Evolutionary conservation across 2,797 vertebrate genomes (phyloP).

Genomic region (Phalanger gymnotis): DNA sequence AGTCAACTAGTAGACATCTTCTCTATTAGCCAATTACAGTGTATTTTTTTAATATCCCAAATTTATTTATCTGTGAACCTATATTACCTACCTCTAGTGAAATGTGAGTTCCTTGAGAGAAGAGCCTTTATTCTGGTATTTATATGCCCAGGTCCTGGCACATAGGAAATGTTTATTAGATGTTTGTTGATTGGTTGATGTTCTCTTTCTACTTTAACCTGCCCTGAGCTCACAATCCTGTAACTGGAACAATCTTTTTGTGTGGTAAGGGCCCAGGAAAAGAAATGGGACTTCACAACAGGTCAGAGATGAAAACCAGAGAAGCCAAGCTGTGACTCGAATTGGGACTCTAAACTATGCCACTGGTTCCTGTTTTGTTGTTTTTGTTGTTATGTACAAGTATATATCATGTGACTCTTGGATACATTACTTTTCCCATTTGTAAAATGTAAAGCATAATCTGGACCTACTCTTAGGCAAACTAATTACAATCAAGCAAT

Average conservation of each 20-base stretch:
- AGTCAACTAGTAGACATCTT: background rate
- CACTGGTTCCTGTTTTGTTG: background rate
- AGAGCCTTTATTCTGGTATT: background rate
- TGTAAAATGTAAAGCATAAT: conserved; percentile 55
- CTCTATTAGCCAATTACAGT: background rate
- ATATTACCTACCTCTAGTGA: background rate
- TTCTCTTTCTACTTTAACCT: conserved; percentile 29
- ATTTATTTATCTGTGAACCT: background rate
- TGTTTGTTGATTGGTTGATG: background rate
- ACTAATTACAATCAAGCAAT: conserved; percentile 43
- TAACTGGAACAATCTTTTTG: background rate
- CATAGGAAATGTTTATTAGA: background rate
- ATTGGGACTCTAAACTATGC: conserved; percentile 14
- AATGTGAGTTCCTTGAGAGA: background rate
- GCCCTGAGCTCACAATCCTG: background rate
- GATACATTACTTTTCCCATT: conserved; percentile 12
- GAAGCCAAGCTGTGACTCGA: background rate
- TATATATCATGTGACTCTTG: background rate
- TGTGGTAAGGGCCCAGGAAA: background rate
- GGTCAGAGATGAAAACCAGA: background rate
- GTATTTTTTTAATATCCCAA: background rate
- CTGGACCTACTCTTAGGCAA: conserved; percentile 12
- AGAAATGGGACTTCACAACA: background rate
- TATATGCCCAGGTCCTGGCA: background rate
- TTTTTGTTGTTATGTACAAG: conserved; percentile 16